phyloP scores from a whole-genome alignment of 1,140 invertebrate genomes.

The Diorhabda elongata region DNA sequence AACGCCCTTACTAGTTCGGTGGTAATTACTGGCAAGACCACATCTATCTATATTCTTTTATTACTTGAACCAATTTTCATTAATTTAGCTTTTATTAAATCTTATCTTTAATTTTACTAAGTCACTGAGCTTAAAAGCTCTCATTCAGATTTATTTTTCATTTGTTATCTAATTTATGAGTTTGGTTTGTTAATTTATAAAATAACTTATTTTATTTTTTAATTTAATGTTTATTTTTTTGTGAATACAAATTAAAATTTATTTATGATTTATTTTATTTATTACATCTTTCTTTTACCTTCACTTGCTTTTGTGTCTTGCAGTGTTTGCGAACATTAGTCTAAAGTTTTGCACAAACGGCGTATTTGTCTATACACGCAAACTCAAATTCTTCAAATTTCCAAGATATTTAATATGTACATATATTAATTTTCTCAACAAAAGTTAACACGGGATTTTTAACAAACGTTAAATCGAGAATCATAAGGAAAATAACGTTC shows the following conservation, averaged over 20 bases:
- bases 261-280: slow-evolving; percentile 36
- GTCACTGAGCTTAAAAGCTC: slow-evolving; percentile 12
- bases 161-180: slow-evolving; percentile 32
- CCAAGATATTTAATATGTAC: too few species aligned
- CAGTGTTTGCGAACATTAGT: slow-evolving; percentile 37
- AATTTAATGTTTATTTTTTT: slow-evolving; percentile 29
- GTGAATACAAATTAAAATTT: slow-evolving; percentile 35
- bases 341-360: slow-evolving; percentile 35
- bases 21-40: slow-evolving; percentile 42
- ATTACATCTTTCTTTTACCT: slow-evolving; percentile 25
- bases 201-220: slow-evolving; percentile 28
- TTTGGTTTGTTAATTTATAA: slow-evolving; percentile 35
- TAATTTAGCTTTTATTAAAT: slow-evolving; percentile 16
- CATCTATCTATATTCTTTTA: slow-evolving; percentile 32
- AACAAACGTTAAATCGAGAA: too few species aligned
- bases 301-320: slow-evolving; percentile 36
- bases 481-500: too few species aligned
- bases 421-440: too few species aligned
- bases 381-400: not conserved
- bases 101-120: not conserved
- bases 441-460: too few species aligned
- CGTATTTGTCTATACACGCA: slow-evolving; percentile 15
- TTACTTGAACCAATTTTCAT: slow-evolving; percentile 19
- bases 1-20: slow-evolving; percentile 33
- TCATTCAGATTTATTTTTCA: slow-evolving; percentile 20